phyloP scores from a whole-genome alignment of 2,888 invertebrate genomes.

The Drosophila prostipennis region DNA sequence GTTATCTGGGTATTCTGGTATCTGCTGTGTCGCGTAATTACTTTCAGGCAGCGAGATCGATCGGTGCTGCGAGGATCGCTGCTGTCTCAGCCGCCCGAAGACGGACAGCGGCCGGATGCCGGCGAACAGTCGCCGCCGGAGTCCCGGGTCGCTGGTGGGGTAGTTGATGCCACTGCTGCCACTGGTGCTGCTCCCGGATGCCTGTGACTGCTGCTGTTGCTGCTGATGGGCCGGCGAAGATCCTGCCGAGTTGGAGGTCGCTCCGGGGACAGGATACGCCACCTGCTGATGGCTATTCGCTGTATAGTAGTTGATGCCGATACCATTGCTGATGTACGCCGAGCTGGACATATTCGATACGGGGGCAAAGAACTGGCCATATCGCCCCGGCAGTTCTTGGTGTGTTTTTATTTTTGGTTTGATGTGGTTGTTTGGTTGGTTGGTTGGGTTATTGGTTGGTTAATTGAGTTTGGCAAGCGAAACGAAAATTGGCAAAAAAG shows the following conservation, averaged over 20 bases:
- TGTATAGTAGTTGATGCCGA: constrained; percentile 81
- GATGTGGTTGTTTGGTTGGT: constrained; percentile 38
- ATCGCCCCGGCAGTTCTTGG: constrained; percentile 72
- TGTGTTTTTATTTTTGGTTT: constrained; percentile 22
- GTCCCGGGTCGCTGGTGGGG: constrained; percentile 85
- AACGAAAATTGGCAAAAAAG: constrained; percentile 64
- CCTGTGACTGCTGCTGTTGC: constrained; percentile 44
- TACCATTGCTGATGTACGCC: constrained; percentile 78
- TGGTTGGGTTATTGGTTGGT: constrained; percentile 30
- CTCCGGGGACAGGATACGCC: not conserved
- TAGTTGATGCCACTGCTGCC: constrained; percentile 52
- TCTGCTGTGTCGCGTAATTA: constrained; percentile 84
- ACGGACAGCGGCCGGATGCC: constrained; percentile 92
- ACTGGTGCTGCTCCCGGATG: constrained; percentile 34
- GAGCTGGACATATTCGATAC: constrained; percentile 78
- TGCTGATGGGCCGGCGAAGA: constrained; percentile 40
- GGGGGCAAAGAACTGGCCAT: constrained; percentile 55
- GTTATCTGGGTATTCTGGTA: not conserved
- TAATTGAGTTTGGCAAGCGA: constrained; percentile 56
- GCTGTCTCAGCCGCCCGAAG: constrained; percentile 87
- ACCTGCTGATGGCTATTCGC: constrained; percentile 40
- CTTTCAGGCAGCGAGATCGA: constrained; percentile 95
- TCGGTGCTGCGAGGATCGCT: constrained; percentile 90
- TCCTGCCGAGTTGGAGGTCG: constrained; percentile 47
- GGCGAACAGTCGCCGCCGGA: constrained; percentile 91